Percentiles rank a stretch among this genome's conserved stretches.
Evolutionary conservation across 2,888 invertebrate genomes (phyloP).

Genomic region (Notodromas monacha): DNA sequence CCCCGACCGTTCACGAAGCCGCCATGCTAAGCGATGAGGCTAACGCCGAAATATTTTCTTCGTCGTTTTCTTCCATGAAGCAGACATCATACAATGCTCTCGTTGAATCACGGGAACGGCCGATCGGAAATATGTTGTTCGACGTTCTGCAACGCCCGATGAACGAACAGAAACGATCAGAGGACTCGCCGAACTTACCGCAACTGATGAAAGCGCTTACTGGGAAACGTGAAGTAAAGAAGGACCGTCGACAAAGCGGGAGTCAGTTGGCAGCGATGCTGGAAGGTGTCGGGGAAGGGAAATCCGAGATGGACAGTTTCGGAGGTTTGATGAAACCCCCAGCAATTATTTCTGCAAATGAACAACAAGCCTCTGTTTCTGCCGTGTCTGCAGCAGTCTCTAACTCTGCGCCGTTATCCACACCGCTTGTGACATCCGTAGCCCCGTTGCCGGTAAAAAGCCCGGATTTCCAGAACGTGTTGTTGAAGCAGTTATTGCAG

Average conservation of each 20-base stretch:
- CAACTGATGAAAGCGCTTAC: conserved; percentile 1
- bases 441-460: not conserved
- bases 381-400: not conserved
- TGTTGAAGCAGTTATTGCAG: conserved; percentile 9
- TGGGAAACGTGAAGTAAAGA: not conserved
- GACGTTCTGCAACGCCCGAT: too few relatives aligned
- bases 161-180: too few relatives aligned
- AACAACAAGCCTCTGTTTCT: not conserved
- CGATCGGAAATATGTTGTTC: too few relatives aligned
- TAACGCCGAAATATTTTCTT: too few relatives aligned
- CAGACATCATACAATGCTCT: too few relatives aligned
- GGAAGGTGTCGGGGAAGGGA: conserved; percentile 1
- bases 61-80: too few relatives aligned
- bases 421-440: not conserved
- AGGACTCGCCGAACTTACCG: too few relatives aligned
- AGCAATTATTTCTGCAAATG: not conserved
- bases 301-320: not conserved
- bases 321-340: conserved; percentile 1
- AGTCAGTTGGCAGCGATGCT: not conserved
- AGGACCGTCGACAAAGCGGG: conserved; percentile 1
- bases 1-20: too few relatives aligned
- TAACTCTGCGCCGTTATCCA: conserved; percentile 1
- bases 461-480: conserved; percentile 8
- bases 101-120: too few relatives aligned
- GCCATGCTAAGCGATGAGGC: too few relatives aligned